Base-by-base conservation (phyloP, 2,888 invertebrate species). In the Ophonus ardosiacus region DNA sequence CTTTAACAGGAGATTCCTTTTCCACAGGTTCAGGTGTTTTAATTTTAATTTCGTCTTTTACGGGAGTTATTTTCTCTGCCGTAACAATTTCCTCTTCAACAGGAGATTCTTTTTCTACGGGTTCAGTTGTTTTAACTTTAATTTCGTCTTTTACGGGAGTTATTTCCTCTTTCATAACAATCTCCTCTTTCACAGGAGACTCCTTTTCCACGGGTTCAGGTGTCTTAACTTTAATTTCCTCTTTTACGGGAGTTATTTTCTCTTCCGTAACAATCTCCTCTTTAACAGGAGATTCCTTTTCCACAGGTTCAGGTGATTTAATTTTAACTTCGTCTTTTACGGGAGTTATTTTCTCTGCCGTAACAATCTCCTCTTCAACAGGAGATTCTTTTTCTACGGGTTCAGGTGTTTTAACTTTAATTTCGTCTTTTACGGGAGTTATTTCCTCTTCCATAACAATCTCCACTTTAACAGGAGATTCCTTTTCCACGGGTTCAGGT, bases 361-460 rank as follows among this genome's bases (percentile, higher is more conserved):
- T 24, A 13, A 57, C 18, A 31, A 57, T 59, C 59, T 31, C 59
- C 0, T 21, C 13, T 76, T 43, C 43, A 51, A 51, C 65, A 61
- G 61, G 31, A 31, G 31, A 4, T 31, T 31, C 31, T 31, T 31
- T 31, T 31, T 31, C 31, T 0, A 6, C 38, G 21, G 63, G 24
- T 43, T 57, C 51, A 31, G 85, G 79, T 13, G 78, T 63, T n/a
- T n/a, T 13, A 0, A 56, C 24, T 85, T 79, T 63, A 8, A 51
- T 43, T 51, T 51, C 74, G 8, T 85, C 81, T 15, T 81, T 81
- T 40, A 21, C 71, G 17, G 83, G 74, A 40, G 76, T 68, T 81
- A 59, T 65, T 68, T 8, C n/a, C n/a, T n/a, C n/a, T n/a, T n/a
- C n/a, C n/a, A n/a, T n/a, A n/a, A n/a, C n/a, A n/a, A n/a, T n/a